Conservation (phyloP, 2,888 invertebrate genomes). For the Scaptomyza flava region DNA sequence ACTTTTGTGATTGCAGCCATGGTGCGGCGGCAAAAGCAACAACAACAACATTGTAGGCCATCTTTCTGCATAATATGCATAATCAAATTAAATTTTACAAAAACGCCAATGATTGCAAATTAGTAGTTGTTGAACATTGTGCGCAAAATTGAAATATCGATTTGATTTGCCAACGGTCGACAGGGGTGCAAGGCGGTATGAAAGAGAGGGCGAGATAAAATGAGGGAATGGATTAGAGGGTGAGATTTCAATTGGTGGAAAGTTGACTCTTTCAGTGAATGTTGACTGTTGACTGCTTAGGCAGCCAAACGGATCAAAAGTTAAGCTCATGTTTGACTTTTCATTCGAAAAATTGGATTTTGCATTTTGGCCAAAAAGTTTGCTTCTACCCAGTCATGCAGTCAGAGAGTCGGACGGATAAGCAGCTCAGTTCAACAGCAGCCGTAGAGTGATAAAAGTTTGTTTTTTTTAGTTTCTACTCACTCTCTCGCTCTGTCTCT, state of each 20-base stretch:
- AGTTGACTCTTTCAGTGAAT: constrained; percentile 43
- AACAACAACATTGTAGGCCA: constrained; percentile 17
- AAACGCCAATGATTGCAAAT: constrained; percentile 73
- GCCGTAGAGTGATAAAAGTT: constrained; percentile 36
- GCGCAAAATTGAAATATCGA: constrained; percentile 67
- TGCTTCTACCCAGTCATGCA: constrained; percentile 47
- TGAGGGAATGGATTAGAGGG: constrained; percentile 1
- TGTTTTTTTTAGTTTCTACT: constrained; percentile 27
- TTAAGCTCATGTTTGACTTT: constrained; percentile 78
- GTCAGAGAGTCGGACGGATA: constrained; percentile 46
- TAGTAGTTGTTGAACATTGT: constrained; percentile 65
- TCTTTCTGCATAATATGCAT: constrained; percentile 47
- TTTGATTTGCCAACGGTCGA: constrained; percentile 25
- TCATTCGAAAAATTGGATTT: constrained; percentile 80
- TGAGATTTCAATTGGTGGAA: constrained; percentile 29
- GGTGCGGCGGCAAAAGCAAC: constrained; percentile 16
- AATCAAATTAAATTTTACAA: constrained; percentile 76
- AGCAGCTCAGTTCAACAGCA: constrained; percentile 50
- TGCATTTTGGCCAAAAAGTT: constrained; percentile 72
- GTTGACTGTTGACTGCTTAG: constrained; percentile 59
- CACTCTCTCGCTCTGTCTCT: not conserved
- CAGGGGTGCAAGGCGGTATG: not conserved
- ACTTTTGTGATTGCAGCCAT: constrained; percentile 22
- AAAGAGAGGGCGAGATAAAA: not conserved
- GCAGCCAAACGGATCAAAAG: constrained; percentile 76